Evolutionary conservation across 2,888 invertebrate genomes (phyloP), one percentile per base, ranked within the genome.

Genomic region (Octonoba sinensis): DNA sequence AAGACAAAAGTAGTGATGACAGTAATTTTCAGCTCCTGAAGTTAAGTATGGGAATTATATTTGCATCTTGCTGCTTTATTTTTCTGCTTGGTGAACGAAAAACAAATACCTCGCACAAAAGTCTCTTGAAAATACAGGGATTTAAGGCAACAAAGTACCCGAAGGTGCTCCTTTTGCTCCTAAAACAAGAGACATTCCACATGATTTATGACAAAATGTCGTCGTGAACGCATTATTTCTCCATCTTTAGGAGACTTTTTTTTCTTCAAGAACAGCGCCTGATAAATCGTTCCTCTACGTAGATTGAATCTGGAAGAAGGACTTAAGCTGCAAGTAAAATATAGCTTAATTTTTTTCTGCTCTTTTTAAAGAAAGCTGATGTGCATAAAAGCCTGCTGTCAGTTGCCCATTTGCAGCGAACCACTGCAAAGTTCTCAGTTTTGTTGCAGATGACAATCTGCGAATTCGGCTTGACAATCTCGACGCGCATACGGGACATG

Each of bases 121-220:
- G 49, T 20, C 70, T 57, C 24, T 46, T 44, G 27, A 44, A 71
- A 59, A 60, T 49, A 59, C 60, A 59, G 24, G 13, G 56, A 59
- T 71, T 69, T 69, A 54, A 56, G 49, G 47, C 22, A 44, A 59
- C 70, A 46, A 59, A 46, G 70, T 24, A 60, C 59, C 59, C 60
- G 27, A 56, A 47, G 47, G 47, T 47, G 70, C 44, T 54, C 57
- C 62, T 72, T 65, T 60, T 56, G 59, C 47, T 57, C 44, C 22
- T 1, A 47, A 59, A 66, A 49, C 46, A 66, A 67, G 46, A 49
- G 49, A 27, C 56, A 57, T 66, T 59, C 49, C n/a, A 49, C 49
- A 46, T 67, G 75, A 75, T 75, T 75, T 75, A 75, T 75, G 75
- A 67, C 51, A 66, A 74, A 74, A 74, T 66, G 67, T 75, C 75